phyloP scores from a whole-genome alignment of 2,113 vertebrate genomes.

The Hemiprocne comata region DNA sequence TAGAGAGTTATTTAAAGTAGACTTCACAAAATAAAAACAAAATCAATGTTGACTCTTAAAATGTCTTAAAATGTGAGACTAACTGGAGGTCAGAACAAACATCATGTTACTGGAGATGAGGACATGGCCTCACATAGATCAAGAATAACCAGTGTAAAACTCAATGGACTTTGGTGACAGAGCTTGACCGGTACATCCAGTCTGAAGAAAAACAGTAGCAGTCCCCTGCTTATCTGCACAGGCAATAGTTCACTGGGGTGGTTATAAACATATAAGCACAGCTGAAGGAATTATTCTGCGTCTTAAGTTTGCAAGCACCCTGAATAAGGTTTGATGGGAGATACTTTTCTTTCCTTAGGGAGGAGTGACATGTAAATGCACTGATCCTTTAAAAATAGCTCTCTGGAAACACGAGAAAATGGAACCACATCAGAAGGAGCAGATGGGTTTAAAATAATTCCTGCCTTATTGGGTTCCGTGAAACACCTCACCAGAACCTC shows the following conservation, averaged over 20 bases:
- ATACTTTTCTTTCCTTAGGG: neutral
- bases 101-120: neutral
- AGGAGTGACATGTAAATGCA: neutral
- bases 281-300: neutral
- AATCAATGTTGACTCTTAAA: neutral
- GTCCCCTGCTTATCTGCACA: neutral
- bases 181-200: neutral
- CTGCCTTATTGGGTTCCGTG: neutral
- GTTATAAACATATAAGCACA: neutral
- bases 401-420: slow-evolving; percentile 3
- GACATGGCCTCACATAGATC: neutral
- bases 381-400: neutral
- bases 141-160: neutral
- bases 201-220: neutral
- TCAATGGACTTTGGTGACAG: neutral
- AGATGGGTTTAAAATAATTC: neutral
- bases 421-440: neutral
- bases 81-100: neutral
- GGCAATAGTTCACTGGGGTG: neutral
- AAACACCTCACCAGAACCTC: slow-evolving; percentile 10
- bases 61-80: neutral
- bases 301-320: neutral
- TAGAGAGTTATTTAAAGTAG: neutral
- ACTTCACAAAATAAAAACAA: neutral
- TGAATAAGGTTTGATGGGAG: neutral